Percentiles rank a stretch among this genome's conserved stretches.
phyloP scores from a whole-genome alignment of 2,113 vertebrate species.

The Lepus timidus region DNA sequence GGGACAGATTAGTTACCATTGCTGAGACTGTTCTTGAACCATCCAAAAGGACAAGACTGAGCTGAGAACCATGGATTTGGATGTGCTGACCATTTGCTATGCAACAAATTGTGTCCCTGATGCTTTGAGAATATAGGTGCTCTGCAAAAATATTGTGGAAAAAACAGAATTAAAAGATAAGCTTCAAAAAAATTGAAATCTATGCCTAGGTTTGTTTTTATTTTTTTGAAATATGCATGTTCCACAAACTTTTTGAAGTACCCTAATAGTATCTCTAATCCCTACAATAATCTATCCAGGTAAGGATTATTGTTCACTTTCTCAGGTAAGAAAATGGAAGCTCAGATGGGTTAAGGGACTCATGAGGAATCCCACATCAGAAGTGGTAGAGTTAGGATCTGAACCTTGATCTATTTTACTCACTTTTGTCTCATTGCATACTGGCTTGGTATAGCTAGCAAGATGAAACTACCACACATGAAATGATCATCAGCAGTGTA shows the following conservation, averaged over 20 bases:
- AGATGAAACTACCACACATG: background rate
- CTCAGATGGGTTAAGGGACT: background rate
- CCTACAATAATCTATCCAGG: background rate
- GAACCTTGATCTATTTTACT: conserved; percentile 40
- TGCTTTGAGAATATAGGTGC: conserved; percentile 12
- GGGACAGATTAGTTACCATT: background rate
- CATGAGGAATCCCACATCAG: background rate
- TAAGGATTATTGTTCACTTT: conserved; percentile 22
- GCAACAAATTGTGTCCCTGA: background rate
- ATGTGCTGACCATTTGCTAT: conserved; percentile 42
- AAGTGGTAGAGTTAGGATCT: background rate
- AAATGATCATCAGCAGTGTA: conserved; percentile 6
- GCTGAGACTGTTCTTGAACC: background rate
- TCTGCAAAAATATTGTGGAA: too few species aligned
- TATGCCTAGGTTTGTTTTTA: too few species aligned
- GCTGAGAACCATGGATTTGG: background rate
- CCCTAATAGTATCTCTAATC: conserved; percentile 10
- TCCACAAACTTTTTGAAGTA: too few species aligned
- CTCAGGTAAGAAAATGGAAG: conserved; percentile 52
- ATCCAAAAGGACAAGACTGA: conserved; percentile 20
- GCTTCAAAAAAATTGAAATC: too few species aligned
- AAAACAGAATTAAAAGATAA: too few species aligned
- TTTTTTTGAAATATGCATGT: too few species aligned
- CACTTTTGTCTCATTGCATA: conserved; percentile 15
- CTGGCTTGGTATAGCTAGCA: background rate